Conservation (phyloP, 1,140 invertebrate genomes). For the Reticulitermes speratus region DNA sequence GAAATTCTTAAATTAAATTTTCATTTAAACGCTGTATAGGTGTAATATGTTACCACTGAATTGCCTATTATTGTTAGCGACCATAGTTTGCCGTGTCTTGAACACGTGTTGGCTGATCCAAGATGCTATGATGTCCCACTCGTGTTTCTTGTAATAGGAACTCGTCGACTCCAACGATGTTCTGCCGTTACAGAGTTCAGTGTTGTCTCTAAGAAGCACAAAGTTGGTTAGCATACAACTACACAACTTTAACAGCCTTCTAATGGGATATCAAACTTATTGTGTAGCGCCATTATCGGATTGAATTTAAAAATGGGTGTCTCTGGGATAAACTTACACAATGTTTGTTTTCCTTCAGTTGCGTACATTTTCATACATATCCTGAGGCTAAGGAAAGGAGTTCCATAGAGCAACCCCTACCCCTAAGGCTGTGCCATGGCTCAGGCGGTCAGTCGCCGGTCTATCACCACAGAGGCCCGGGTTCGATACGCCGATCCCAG, state of each 20-base stretch:
- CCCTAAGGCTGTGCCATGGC: no score
- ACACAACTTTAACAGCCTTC: not conserved
- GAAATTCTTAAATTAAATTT: not conserved
- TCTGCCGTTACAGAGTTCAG: not conserved
- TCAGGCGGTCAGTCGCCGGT: no score
- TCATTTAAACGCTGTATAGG: not conserved
- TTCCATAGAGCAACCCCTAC: no score
- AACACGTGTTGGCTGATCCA: constrained; percentile 8
- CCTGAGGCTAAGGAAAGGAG: no score
- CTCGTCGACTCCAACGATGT: not conserved
- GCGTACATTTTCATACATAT: no score
- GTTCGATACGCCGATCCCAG: no score
- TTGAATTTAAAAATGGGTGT: no score
- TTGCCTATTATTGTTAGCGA: not conserved
- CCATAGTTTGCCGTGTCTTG: not conserved
- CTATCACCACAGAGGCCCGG: no score
- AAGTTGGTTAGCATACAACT: not conserved
- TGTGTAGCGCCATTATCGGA: no score
- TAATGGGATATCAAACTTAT: not conserved
- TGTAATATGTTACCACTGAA: not conserved
- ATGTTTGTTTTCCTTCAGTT: no score
- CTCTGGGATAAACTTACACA: no score
- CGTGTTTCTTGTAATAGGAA: not conserved
- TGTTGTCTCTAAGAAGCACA: not conserved
- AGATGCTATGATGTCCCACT: not conserved